Conservation (phyloP, 2,113 vertebrate genomes). For the Ia io region DNA sequence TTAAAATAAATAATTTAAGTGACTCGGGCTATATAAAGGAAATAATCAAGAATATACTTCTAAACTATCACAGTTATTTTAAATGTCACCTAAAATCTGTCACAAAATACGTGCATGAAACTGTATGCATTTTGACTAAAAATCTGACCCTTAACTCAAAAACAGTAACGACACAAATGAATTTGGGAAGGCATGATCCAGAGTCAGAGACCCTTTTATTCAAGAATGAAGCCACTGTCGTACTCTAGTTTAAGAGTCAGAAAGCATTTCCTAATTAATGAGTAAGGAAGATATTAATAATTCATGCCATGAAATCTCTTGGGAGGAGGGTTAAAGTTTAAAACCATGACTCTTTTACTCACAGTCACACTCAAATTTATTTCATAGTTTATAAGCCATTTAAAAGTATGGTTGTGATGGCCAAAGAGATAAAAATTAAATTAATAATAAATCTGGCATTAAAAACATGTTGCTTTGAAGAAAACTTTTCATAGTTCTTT, state of each 20-base stretch:
- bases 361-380: background rate
- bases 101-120: background rate
- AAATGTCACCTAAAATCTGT: constrained; percentile 7
- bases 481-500: background rate
- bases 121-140: background rate
- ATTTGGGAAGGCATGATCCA: background rate
- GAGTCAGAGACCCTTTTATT: background rate
- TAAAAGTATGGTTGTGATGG: background rate
- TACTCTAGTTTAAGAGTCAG: background rate
- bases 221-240: background rate
- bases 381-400: background rate
- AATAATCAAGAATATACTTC: background rate
- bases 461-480: background rate
- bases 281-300: background rate
- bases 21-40: background rate
- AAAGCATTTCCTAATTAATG: background rate
- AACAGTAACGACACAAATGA: background rate
- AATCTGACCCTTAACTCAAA: background rate
- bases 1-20: background rate
- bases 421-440: constrained; percentile 14
- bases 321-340: background rate
- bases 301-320: background rate
- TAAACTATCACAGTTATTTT: background rate
- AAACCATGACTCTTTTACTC: background rate
- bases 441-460: background rate